Base-by-base conservation (phyloP, 1,140 invertebrate species). In the Colletes gigas region DNA sequence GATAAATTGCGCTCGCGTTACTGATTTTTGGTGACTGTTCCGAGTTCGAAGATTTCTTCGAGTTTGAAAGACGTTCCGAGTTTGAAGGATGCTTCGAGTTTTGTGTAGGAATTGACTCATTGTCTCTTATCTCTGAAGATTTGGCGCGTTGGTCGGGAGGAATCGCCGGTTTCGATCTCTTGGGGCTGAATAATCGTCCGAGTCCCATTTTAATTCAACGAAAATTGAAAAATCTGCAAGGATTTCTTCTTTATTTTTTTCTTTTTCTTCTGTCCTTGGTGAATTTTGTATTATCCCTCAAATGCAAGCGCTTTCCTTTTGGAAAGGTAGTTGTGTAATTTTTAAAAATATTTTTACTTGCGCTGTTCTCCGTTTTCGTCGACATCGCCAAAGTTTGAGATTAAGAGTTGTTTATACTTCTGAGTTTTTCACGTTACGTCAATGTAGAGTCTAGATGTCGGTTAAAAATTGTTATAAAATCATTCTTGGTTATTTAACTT, bases 141-240 rank as follows among this genome's bases (percentile, higher is more conserved):
- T 60, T 14, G 1, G 3, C 2, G 10, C 2, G 19, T 52, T 6
- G 44, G 9, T 19, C 8, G 12, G 12, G 0, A 12, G 17, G 39
- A 15, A 17, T 39, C 55, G 59, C 62, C 8, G 55, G 12, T 21
- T n/a, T 55, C 10, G 59, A 44, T 71, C 12, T 67, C 47, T 47
- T 84, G 12, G 30, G 54, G 10, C 10, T 4, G 21, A 65, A 63
- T 17, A 65, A 68, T 2, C 39, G 54, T 12, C 5, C 59, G 17
- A 82, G 21, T 17, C 50, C 15, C 70, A 85, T 84, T 78, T 82
- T 52, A 4, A 10, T 30, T 50, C 17, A 9, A 59, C n/a, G 54
- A 17, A 62, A 47, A 41, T 73, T 41, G 50, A 17, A 4, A 39
- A 52, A 70, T 66, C 19, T 19, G 9, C 50, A 19, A 7, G n/a